A percentile compares a stretch with the other conserved stretches of the same genome.
These are phyloP conservation scores for Drosophila anomelani DNA, from an alignment of 2,888 invertebrate species.

Conservation along the genomic window DNA sequence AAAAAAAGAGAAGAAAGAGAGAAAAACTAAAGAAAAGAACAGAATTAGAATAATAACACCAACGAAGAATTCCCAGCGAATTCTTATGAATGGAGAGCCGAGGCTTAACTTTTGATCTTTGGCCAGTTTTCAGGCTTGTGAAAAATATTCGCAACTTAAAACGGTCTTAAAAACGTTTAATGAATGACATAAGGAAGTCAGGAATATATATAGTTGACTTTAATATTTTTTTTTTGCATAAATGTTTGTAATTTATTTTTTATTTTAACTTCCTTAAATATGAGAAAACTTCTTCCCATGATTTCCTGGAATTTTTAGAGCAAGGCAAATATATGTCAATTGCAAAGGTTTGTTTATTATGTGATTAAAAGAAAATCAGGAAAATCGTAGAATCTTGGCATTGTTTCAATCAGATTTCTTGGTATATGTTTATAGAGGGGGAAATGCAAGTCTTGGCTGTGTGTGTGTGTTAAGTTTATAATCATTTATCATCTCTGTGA, in stretches of 20 bases:
- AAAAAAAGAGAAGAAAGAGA: not conserved
- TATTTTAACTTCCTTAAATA: not conserved
- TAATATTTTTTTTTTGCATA: not conserved
- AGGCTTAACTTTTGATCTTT: not conserved
- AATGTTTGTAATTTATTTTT: not conserved
- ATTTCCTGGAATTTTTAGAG: not conserved
- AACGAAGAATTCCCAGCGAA: conserved; percentile 4
- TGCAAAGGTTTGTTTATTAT: no score
- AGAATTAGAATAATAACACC: conserved; percentile 4
- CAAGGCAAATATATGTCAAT: not conserved
- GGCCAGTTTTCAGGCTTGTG: conserved; percentile 3
- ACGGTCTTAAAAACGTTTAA: not conserved
- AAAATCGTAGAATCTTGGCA: not conserved
- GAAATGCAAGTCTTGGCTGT: conserved; percentile 10
- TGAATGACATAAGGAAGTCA: not conserved
- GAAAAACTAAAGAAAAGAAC: not conserved
- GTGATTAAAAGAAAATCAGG: not conserved
- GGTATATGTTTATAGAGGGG: conserved; percentile 4
- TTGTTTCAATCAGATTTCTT: conserved; percentile 11
- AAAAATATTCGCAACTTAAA: conserved; percentile 10
- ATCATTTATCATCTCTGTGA: conserved; percentile 13
- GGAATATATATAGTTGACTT: not conserved
- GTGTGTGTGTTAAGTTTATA: not conserved
- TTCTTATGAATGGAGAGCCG: conserved; percentile 14
- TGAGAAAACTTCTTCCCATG: no score